A percentile compares a stretch with the other conserved stretches of the same genome.
These are phyloP conservation scores for Torymus auratus DNA, from an alignment of 2,888 invertebrate species.

Conservation along the genomic window DNA sequence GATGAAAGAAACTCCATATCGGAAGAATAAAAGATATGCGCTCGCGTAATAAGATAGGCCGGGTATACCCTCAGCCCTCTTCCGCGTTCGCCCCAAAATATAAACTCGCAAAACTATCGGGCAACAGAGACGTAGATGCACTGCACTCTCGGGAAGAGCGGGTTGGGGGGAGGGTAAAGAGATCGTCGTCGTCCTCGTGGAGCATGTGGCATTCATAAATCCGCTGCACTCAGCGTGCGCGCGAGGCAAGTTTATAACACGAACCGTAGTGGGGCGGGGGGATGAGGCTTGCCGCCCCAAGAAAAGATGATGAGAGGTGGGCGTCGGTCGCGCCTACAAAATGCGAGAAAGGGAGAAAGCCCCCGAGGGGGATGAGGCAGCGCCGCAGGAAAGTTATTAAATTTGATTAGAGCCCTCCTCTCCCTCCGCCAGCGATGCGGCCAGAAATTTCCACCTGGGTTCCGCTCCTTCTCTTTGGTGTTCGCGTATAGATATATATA, in stretches of 20 bases:
- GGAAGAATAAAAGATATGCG: slow-evolving; percentile 20
- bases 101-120: slow-evolving; percentile 67
- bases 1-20: not conserved
- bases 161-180: too few species aligned
- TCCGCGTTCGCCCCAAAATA: slow-evolving; percentile 59
- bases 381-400: slow-evolving; percentile 74
- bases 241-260: slow-evolving; percentile 68
- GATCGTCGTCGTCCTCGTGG: slow-evolving; percentile 52
- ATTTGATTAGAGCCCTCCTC: slow-evolving; percentile 74
- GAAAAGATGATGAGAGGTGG: slow-evolving; percentile 43
- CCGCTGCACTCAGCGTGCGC: slow-evolving; percentile 66
- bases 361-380: slow-evolving; percentile 46
- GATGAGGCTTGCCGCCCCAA: slow-evolving; percentile 30
- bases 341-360: slow-evolving; percentile 51
- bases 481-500: not conserved
- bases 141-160: too few species aligned
- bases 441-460: slow-evolving; percentile 70
- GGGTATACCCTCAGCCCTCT: not conserved
- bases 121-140: slow-evolving; percentile 49
- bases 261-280: slow-evolving; percentile 38
- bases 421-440: slow-evolving; percentile 62
- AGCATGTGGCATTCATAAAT: slow-evolving; percentile 71
- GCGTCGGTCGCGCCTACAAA: slow-evolving; percentile 30
- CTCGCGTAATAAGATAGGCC: slow-evolving; percentile 19
- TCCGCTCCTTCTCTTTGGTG: slow-evolving; percentile 2